phyloP scores from a whole-genome alignment of 2,888 invertebrate species.

The Melipona beecheii region DNA sequence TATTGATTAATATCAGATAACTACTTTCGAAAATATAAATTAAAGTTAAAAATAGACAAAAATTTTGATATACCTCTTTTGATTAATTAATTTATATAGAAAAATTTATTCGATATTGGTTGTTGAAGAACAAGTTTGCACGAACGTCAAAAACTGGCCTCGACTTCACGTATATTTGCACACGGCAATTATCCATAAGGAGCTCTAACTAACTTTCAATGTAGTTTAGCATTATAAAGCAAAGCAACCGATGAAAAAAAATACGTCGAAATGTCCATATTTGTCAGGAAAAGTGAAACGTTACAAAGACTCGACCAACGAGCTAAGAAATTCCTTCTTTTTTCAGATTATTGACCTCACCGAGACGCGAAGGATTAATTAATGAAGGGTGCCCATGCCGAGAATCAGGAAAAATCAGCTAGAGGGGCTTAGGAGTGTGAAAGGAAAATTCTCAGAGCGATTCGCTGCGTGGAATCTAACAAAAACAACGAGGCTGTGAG shows the following conservation, averaged over 20 bases:
- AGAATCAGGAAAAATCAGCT: slow-evolving; percentile 57
- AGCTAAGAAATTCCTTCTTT: slow-evolving; percentile 30
- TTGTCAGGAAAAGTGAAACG: not conserved
- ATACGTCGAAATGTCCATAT: not conserved
- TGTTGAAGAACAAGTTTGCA: slow-evolving; percentile 32
- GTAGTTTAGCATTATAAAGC: not conserved
- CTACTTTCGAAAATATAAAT: not conserved
- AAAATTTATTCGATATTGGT: slow-evolving; percentile 33
- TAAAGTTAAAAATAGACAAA: not conserved
- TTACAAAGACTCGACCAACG: not conserved
- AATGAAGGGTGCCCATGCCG: slow-evolving; percentile 68
- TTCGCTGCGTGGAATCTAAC: slow-evolving; percentile 25
- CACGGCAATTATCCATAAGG: slow-evolving; percentile 3
- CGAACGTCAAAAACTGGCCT: slow-evolving; percentile 39
- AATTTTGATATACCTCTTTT: not conserved
- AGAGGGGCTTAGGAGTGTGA: slow-evolving; percentile 58
- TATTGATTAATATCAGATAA: not conserved
- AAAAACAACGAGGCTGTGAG: slow-evolving; percentile 23
- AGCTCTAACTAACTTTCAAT: slow-evolving; percentile 23
- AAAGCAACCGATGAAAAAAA: not conserved
- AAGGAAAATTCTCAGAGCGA: slow-evolving; percentile 46
- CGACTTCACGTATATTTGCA: slow-evolving; percentile 14
- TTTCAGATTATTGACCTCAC: slow-evolving; percentile 59
- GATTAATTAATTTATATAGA: slow-evolving; percentile 7
- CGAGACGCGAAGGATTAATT: slow-evolving; percentile 52